Evolutionary conservation across 2,888 invertebrate species (phyloP), one percentile per base, ranked within the genome.

Genomic region (Eurois occulta): DNA sequence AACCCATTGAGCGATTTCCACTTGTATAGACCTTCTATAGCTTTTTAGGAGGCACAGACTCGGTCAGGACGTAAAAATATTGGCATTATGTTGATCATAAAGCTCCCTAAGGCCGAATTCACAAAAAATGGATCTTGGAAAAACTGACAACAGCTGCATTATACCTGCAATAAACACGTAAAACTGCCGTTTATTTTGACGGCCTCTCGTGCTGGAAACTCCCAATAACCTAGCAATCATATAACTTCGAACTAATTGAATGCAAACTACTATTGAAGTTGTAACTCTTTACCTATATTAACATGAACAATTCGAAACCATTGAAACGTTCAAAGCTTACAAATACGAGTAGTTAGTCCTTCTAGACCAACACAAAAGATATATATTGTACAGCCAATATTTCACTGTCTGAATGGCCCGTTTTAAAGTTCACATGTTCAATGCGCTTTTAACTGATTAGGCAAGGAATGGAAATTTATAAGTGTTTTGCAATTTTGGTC

Each of bases 391-490:
- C 11, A 13, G 35, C 24, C 32, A 65, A 72, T 81, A 68, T 52
- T 82, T 82, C 38, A 82, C n/a, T 72, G 62, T 76, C 3, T n/a
- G 11, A 21, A 41, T 46, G 52, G n/a, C 58, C 35, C n/a, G 58
- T 72, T 80, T 62, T 66, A 72, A 84, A 81, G 78, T 76, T 76
- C 75, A 81, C 35, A 35, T 81, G 35, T 55, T 38, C 70, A 76
- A 55, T 78, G 64, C 16, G 67, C 72, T 75, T 69, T 78, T 70
- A 78, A 58, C 69, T 73, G 66, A 75, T 78, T 69, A 76, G 71
- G 75, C 71, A 74, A 71, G 75, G n/a, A 48, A 48, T 74, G 24
- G n/a, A 76, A 76, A 81, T 85, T 73, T 78, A 78, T 85, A 73
- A 62, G 35, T 64, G 43, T 64, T 66, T 77, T 74, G 64, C 48